Percentiles rank a stretch among this genome's conserved stretches.
Evolutionary conservation across 2,113 vertebrate genomes (phyloP).

Genomic region (Psilopsiagon aurifrons): DNA sequence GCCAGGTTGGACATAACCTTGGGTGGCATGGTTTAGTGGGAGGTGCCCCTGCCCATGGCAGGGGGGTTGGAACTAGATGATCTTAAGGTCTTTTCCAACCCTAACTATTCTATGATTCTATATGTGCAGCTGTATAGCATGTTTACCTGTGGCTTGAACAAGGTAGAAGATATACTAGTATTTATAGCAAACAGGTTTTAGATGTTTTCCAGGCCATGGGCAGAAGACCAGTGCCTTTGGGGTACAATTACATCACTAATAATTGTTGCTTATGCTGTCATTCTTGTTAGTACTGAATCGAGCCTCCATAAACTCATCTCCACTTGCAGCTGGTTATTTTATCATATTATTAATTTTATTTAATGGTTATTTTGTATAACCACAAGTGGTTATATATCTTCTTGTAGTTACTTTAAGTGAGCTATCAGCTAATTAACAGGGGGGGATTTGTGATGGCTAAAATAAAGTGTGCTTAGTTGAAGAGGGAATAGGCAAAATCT

Average conservation of each 20-base stretch:
- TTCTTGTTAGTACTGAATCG: not conserved
- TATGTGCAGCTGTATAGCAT: not conserved
- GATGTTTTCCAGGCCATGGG: not conserved
- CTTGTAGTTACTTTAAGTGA: not conserved
- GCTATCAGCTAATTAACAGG: not conserved
- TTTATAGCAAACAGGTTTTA: not conserved
- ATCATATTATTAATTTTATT: not conserved
- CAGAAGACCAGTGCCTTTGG: not conserved
- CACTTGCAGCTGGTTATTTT: not conserved
- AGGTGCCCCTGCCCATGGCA: no score
- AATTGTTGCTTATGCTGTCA: not conserved
- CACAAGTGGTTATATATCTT: not conserved
- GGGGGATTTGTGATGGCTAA: not conserved
- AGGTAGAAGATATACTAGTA: not conserved
- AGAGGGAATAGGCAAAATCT: not conserved
- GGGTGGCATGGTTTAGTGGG: no score
- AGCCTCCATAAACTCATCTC: not conserved
- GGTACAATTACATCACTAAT: not conserved
- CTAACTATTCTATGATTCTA: no score
- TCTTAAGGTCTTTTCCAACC: no score
- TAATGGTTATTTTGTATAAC: not conserved
- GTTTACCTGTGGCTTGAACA: not conserved
- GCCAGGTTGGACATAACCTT: no score
- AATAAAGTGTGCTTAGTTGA: not conserved
- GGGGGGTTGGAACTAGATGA: no score